Evolutionary conservation across 2,113 vertebrate genomes (phyloP).

Genomic region (Toxotes chatareus): DNA sequence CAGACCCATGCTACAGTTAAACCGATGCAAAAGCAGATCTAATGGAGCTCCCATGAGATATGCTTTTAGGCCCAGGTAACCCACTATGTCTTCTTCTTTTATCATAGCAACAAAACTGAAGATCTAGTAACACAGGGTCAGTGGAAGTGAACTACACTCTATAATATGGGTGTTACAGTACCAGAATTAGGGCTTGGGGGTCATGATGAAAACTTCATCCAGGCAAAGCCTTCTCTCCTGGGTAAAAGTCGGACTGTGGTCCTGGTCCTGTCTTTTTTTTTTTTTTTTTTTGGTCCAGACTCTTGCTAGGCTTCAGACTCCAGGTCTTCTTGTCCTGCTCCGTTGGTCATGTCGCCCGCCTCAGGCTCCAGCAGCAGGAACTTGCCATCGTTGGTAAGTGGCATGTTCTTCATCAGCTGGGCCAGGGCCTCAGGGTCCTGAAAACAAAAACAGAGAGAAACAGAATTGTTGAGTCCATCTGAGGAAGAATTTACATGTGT

Average conservation of each 20-base stretch:
- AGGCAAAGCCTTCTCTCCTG: conserved; percentile 14
- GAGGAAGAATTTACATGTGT: neutral
- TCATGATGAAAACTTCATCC: conserved; percentile 27
- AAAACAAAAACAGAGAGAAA: neutral
- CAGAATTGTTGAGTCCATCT: neutral
- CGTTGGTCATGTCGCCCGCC: conserved; percentile 74
- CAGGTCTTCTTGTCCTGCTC: conserved; percentile 84
- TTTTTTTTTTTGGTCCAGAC: neutral
- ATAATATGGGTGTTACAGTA: conserved; percentile 54
- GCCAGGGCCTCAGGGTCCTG: conserved; percentile 95
- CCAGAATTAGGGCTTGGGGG: conserved; percentile 25
- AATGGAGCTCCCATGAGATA: neutral
- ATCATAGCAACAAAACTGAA: conserved; percentile 17
- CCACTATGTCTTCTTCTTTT: neutral
- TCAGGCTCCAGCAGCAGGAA: conserved; percentile 91
- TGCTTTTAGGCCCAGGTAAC: conserved; percentile 7
- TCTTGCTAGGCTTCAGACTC: conserved; percentile 92
- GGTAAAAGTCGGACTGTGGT: neutral
- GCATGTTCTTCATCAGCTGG: conserved; percentile 93
- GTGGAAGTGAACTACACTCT: conserved; percentile 34
- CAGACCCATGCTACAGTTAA: conserved; percentile 15
- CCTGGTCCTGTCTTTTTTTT: conserved; percentile 8
- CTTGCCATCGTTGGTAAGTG: conserved; percentile 93
- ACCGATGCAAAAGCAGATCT: conserved; percentile 1
- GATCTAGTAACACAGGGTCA: conserved; percentile 32